Conservation (phyloP, 2,113 vertebrate species). For the Poecile atricapillus region DNA sequence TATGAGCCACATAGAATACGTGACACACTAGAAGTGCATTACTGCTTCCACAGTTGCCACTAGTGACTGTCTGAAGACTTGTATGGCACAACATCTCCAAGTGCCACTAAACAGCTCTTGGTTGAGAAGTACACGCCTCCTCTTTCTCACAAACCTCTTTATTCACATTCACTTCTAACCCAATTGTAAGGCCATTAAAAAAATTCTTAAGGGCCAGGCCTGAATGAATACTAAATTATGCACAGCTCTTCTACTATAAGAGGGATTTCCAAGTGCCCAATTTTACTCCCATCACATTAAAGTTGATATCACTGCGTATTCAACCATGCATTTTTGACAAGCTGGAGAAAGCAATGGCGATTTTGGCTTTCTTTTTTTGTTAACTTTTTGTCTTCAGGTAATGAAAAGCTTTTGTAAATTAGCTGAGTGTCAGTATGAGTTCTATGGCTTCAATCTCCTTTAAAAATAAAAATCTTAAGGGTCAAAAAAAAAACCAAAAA, state of each 20-base stretch:
- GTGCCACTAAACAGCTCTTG: slow-evolving; percentile 8
- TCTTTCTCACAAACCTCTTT: slow-evolving; percentile 19
- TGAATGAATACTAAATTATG: slow-evolving; percentile 23
- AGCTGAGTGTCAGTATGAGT: slow-evolving; percentile 85
- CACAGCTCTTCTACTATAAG: slow-evolving; percentile 30
- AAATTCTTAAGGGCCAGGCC: slow-evolving; percentile 61
- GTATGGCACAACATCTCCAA: slow-evolving; percentile 45
- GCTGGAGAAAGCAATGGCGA: slow-evolving; percentile 73
- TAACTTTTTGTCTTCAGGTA: slow-evolving; percentile 74
- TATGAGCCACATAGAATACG: slow-evolving; percentile 24
- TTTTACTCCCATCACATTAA: slow-evolving; percentile 26
- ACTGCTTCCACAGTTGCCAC: background rate
- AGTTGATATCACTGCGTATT: slow-evolving; percentile 53
- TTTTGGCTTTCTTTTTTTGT: slow-evolving; percentile 72
- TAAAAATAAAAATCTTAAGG: slow-evolving; percentile 83
- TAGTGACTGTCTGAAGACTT: slow-evolving; percentile 42
- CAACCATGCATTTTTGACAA: slow-evolving; percentile 68
- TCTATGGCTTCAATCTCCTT: slow-evolving; percentile 99
- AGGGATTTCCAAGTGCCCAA: slow-evolving; percentile 52
- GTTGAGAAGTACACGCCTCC: background rate
- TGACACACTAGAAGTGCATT: background rate
- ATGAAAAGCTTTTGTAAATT: slow-evolving; percentile 83
- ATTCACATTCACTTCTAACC: background rate
- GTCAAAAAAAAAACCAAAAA: slow-evolving; percentile 48
- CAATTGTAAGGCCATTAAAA: slow-evolving; percentile 29